Evolutionary conservation across 2,113 vertebrate species (phyloP).

Genomic region (Rattus rattus): DNA sequence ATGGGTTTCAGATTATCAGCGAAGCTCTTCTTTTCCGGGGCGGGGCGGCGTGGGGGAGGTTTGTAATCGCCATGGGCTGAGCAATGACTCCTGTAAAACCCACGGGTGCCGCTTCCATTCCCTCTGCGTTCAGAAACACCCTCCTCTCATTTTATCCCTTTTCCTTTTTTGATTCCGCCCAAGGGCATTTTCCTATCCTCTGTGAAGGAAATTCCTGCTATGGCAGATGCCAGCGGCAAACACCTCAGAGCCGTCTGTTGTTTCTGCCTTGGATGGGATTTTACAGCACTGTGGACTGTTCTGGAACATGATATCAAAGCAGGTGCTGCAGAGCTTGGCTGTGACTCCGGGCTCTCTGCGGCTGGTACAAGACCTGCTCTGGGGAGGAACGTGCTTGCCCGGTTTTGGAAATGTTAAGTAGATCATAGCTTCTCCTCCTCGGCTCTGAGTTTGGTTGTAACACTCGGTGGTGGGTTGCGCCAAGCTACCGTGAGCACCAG

Average conservation of each 20-base stretch:
- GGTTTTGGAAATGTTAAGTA: background rate
- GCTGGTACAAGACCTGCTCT: background rate
- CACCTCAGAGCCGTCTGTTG: background rate
- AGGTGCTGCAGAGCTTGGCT: background rate
- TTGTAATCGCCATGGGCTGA: conserved; percentile 73
- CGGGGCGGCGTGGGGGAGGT: conserved; percentile 44
- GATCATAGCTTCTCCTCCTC: background rate
- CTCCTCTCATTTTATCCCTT: conserved; percentile 27
- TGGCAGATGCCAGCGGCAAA: conserved; percentile 40
- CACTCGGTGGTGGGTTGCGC: too few species aligned
- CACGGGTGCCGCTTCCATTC: conserved; percentile 76
- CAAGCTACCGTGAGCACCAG: background rate
- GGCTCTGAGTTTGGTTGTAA: too few species aligned
- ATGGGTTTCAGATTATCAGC: conserved; percentile 81
- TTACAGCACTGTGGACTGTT: conserved; percentile 56
- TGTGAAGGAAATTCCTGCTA: conserved; percentile 68
- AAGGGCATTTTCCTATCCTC: conserved; percentile 72
- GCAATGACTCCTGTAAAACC: conserved; percentile 75
- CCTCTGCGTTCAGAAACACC: conserved; percentile 57
- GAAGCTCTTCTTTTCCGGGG: conserved; percentile 65
- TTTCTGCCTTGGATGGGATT: conserved; percentile 53
- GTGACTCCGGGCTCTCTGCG: background rate
- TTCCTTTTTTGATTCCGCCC: conserved; percentile 67
- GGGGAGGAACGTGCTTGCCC: background rate
- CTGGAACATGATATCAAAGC: conserved; percentile 1